Percentiles rank a stretch among this genome's conserved stretches.
Evolutionary conservation across 2,113 vertebrate species (phyloP).

Genomic region (Charadrius vociferus): DNA sequence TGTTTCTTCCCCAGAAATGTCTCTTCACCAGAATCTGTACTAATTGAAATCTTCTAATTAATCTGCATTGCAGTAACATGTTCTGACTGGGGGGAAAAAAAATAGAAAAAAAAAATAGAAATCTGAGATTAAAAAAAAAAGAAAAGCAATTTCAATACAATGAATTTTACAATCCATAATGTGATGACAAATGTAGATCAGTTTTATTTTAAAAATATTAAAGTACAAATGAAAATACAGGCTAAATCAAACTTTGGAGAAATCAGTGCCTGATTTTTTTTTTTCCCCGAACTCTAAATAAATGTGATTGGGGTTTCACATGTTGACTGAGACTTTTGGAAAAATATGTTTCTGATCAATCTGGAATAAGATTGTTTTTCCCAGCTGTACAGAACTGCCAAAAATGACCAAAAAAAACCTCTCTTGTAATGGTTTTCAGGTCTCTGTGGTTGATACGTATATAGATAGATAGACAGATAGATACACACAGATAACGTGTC

Average conservation of each 20-base stretch:
- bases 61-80: not conserved
- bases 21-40: not conserved
- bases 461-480: no score
- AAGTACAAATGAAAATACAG: not conserved
- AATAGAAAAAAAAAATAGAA: not conserved
- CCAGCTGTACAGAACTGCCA: not conserved
- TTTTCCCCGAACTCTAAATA: not conserved
- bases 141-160: not conserved
- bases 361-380: not conserved
- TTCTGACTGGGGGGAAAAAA: not conserved
- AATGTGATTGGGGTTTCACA: not conserved
- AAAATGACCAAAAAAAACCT: not conserved
- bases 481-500: not conserved
- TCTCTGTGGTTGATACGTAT: not conserved
- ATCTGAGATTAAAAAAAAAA: not conserved
- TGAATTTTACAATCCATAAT: not conserved
- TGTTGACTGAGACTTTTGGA: not conserved
- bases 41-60: not conserved
- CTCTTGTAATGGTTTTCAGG: not conserved
- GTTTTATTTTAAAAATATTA: not conserved
- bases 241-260: not conserved
- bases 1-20: not conserved
- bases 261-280: not conserved
- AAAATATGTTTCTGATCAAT: not conserved
- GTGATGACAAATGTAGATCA: not conserved